Base-by-base conservation (phyloP, 2,888 invertebrate genomes). In the Drosophila lutescens region DNA sequence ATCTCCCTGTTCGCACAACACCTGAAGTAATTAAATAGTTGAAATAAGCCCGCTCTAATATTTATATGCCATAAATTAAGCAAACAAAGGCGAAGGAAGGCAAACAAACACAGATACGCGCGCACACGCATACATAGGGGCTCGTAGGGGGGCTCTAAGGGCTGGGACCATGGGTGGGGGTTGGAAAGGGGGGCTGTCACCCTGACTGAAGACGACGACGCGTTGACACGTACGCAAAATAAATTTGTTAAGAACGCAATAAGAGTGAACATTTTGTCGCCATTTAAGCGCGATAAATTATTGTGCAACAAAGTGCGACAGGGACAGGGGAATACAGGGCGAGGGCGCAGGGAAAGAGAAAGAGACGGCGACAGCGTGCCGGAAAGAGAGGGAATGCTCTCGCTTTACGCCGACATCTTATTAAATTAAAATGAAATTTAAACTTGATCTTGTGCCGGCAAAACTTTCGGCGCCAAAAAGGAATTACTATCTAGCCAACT, bases 261-360 rank as follows among this genome's bases (percentile, higher is more conserved):
- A 83, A 83, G 86, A 83, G 88, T 74, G 80, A 79, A 76, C 86
- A 86, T 83, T 88, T 83, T 83, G 83, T 86, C 88, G 88, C 86
- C 88, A 88, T 83, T 83, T 86, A 88, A 83, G 84, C 80, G 86
- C 84, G 80, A 82, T 87, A 82, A 85, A 82, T 87, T 81, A 87
- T 84, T 78, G 87, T 65, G 70, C 60, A 69, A 72, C 62, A 65
- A 68, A 67, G 61, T 68, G 76, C 30, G 55, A 50, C 8, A n/a
- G 15, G 30, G 17, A 43, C 10, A 44, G 50, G 32, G 3, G 4
- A 7, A 44, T 12, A 32, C 32, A 40, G 13, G 44, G 44, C 44
- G 41, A 4, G 5, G 8, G 36, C 4, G 20, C 20, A 12, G 2
- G 40, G n/a, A n/a, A n/a, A n/a, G n/a, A n/a, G 3, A 53, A 23